A percentile compares a stretch with the other conserved stretches of the same genome.
phyloP scores from a whole-genome alignment of 2,113 vertebrate species.

The Pristiophorus japonicus region DNA sequence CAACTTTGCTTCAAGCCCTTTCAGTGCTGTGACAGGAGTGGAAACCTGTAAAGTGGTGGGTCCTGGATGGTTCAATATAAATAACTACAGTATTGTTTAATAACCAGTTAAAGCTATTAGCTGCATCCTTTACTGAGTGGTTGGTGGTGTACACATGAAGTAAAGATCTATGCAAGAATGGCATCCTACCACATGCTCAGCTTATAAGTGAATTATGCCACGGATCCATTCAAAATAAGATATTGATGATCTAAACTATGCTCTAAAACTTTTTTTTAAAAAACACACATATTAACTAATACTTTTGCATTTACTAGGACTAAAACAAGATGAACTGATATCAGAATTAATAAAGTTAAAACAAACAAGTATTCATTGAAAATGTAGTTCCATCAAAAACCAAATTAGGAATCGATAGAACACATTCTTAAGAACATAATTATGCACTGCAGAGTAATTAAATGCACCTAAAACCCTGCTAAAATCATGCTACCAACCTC shows the following conservation, averaged over 20 bases:
- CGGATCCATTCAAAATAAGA: background rate
- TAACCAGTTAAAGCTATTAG: background rate
- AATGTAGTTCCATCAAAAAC: conserved; percentile 19
- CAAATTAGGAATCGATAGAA: background rate
- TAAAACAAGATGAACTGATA: background rate
- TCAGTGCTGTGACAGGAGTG: no score
- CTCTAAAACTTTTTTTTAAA: background rate
- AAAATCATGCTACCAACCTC: conserved; percentile 63
- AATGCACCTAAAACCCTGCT: conserved; percentile 28
- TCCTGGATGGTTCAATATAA: background rate
- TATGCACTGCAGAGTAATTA: background rate
- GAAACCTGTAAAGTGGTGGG: background rate
- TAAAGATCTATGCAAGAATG: background rate
- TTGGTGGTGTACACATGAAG: background rate
- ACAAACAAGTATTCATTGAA: background rate
- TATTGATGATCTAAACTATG: background rate
- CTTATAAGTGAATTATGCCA: background rate
- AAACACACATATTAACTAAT: background rate
- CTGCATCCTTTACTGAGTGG: background rate
- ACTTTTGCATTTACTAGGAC: background rate
- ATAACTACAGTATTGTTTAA: background rate
- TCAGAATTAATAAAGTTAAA: background rate
- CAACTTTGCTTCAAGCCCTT: no score
- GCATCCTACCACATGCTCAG: background rate
- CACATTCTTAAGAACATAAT: background rate